Evolutionary conservation across 2,797 vertebrate genomes (phyloP).

Genomic region (Distichodus sexfasciatus): DNA sequence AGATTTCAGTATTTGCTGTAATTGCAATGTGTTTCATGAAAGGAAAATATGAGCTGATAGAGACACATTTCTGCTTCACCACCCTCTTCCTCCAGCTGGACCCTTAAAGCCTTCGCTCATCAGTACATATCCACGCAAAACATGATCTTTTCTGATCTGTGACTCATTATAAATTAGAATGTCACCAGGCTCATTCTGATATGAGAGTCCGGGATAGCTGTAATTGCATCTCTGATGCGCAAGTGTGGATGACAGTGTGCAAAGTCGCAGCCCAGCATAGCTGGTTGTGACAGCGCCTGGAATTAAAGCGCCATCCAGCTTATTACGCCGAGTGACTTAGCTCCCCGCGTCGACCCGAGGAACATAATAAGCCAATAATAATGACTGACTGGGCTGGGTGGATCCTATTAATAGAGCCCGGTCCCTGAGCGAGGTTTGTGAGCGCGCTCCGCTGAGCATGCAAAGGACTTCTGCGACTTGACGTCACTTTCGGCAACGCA

Average conservation of each 20-base stretch:
- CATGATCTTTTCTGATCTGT: slow-evolving; percentile 1
- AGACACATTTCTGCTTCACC: background rate
- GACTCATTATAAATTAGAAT: background rate
- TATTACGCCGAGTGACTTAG: slow-evolving; percentile 33
- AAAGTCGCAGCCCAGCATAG: background rate
- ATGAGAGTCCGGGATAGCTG: background rate
- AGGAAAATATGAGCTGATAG: background rate
- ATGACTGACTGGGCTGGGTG: slow-evolving; percentile 36
- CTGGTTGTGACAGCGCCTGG: slow-evolving; percentile 21
- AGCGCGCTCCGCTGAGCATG: slow-evolving; percentile 12
- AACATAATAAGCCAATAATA: slow-evolving; percentile 43
- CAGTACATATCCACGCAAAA: background rate
- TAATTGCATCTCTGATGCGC: background rate
- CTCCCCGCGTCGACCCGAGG: slow-evolving; percentile 3
- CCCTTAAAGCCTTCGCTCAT: background rate
- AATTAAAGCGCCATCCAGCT: slow-evolving; percentile 35
- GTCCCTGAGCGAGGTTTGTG: slow-evolving; percentile 13
- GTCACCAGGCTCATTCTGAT: background rate
- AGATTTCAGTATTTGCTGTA: too few species aligned
- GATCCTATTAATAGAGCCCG: slow-evolving; percentile 34
- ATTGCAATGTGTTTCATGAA: too few species aligned
- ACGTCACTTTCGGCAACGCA: slow-evolving; percentile 11
- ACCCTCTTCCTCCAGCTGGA: background rate
- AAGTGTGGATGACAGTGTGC: background rate
- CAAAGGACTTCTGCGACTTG: slow-evolving; percentile 1